Base-by-base conservation (phyloP, 1,140 invertebrate genomes). In the Formica exsecta region DNA sequence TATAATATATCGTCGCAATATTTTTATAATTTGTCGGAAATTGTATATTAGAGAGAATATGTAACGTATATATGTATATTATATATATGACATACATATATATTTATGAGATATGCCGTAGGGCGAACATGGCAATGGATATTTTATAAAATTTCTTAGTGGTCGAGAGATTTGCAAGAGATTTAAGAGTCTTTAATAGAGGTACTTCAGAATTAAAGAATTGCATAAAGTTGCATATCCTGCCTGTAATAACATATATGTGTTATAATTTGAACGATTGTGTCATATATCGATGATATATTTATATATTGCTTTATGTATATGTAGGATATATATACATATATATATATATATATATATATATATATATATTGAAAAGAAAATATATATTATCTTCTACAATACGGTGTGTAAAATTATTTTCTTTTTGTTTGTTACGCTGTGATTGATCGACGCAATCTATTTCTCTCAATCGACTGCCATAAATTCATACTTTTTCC, bases 281-380 rank as follows among this genome's bases (percentile, higher is more conserved):
- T 92, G 91, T 91, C 91, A 88, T 92, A 92, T 91, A 92, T 92
- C 86, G 89, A 92, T 92, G 77, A 91, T 92, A 91, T 86, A 92
- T 90, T 90, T 90, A 92, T 92, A 92, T 88, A 91, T 91, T 90
- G 84, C 87, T 91, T 89, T 91, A 91, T 89, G 89, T 92, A 92
- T 92, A 92, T 92, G 91, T 92, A 90, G 89, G 87, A 91, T 92
- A 91, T 91, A 91, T 88, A 89, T 88, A 90, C 83, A 89, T 73
- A 81, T 85, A 90, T 83, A 89, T 73, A 81, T 91, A 91, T 89
- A 87, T 92, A 92, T 92, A 92, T 92, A 90, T 92, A 90, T 87
- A 11, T 41, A 41, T 41, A 83, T 80, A 89, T 86, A 91, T 91
- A 91, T 85, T 89, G 80, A 91, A 91, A 51, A 91, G 87, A 80